Conservation (phyloP, 92 coral and sea anemone genomes). For the Pocillopora meandrina region DNA sequence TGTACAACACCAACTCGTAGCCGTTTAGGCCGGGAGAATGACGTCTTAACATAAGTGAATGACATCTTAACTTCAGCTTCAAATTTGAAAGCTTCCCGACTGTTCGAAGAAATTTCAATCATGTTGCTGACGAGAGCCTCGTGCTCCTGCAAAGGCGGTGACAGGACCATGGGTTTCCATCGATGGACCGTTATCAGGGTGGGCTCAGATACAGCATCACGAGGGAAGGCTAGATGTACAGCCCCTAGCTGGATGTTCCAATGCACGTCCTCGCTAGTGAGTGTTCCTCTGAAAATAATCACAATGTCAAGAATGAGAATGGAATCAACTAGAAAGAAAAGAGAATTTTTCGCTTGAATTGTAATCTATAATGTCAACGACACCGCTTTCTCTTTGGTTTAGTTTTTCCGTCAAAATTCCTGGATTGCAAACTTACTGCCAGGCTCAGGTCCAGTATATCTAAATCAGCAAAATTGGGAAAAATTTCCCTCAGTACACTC, state of each 20-base stretch:
- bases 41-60: not conserved
- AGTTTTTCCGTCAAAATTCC: no score
- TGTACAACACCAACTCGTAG: conserved; percentile 31
- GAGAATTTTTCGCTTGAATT: no score
- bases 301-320: not conserved
- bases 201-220: conserved; percentile 47
- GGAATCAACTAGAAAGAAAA: no score
- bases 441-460: no score
- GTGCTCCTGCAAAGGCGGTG: conserved; percentile 32
- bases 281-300: conserved; percentile 6
- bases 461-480: no score
- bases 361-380: no score
- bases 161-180: conserved; percentile 13
- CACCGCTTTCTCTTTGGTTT: no score
- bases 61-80: not conserved
- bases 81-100: conserved; percentile 12
- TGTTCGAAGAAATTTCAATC: conserved; percentile 41
- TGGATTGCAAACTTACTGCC: no score
- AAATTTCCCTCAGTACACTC: no score
- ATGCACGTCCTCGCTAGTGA: conserved; percentile 24
- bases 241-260: conserved; percentile 37
- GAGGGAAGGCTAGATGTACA: conserved; percentile 44
- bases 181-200: conserved; percentile 24
- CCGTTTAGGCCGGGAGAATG: conserved; percentile 13
- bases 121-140: conserved; percentile 59